Conservation (phyloP, 1,140 invertebrate genomes). For the Sitophilus oryzae region DNA sequence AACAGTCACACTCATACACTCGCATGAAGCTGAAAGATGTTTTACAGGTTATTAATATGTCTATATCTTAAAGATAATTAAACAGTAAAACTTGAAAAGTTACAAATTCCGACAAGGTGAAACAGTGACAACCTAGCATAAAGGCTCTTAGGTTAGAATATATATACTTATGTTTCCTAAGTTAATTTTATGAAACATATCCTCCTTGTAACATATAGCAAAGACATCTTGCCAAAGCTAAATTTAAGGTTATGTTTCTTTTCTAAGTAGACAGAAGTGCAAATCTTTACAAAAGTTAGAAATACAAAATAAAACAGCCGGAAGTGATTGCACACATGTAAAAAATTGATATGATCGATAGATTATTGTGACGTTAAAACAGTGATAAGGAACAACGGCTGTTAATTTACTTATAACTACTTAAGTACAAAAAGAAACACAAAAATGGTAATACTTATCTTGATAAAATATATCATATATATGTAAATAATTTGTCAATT, state of each 20-base stretch:
- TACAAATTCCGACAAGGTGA: slow-evolving; percentile 10
- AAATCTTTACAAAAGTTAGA: slow-evolving; percentile 15
- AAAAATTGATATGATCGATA: slow-evolving; percentile 31
- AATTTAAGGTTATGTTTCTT: slow-evolving; percentile 9
- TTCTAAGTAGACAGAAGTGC: slow-evolving; percentile 7
- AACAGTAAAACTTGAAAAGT: slow-evolving; percentile 7
- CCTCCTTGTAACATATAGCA: background rate
- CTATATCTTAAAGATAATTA: background rate
- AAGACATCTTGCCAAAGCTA: background rate
- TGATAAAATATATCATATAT: background rate
- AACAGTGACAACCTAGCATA: slow-evolving; percentile 12
- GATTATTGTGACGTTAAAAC: slow-evolving; percentile 21
- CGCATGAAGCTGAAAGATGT: no score
- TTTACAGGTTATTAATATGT: background rate
- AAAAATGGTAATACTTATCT: slow-evolving; percentile 9
- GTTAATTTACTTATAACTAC: slow-evolving; percentile 24
- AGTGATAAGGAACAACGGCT: slow-evolving; percentile 17
- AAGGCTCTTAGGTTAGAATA: slow-evolving; percentile 19
- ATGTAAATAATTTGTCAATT: background rate
- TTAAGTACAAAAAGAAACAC: slow-evolving; percentile 29
- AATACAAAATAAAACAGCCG: slow-evolving; percentile 27
- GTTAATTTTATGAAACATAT: slow-evolving; percentile 5
- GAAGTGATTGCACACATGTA: slow-evolving; percentile 29
- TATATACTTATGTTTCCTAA: slow-evolving; percentile 8
- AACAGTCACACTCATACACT: no score